Percentiles rank a stretch among this genome's conserved stretches.
These are phyloP conservation scores for Drosophila suzukii DNA, from an alignment of 1,140 invertebrate genomes.

Conservation along the genomic window DNA sequence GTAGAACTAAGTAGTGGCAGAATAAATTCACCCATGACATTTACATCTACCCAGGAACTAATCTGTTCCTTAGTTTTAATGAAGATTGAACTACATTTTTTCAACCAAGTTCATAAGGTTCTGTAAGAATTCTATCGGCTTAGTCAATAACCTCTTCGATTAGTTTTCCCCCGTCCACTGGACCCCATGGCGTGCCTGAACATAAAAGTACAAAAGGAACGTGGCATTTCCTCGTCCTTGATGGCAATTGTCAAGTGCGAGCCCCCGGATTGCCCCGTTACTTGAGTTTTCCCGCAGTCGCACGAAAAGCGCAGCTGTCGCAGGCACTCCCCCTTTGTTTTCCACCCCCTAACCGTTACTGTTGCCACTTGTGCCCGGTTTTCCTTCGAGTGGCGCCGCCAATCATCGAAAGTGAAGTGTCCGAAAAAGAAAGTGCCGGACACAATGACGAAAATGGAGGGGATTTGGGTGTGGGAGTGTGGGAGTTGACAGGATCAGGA, in stretches of 20 bases:
- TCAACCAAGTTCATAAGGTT: conserved; percentile 9
- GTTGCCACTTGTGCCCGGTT: conserved; percentile 26
- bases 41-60: too few relatives aligned
- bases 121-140: conserved; percentile 6
- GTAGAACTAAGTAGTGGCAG: too few relatives aligned
- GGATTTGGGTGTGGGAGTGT: not conserved
- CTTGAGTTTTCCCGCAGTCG: conserved; percentile 20
- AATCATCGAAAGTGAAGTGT: conserved; percentile 76
- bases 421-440: conserved; percentile 60
- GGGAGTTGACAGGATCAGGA: not conserved
- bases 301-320: conserved; percentile 74
- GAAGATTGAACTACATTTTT: not conserved
- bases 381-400: conserved; percentile 55
- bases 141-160: conserved; percentile 36
- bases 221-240: conserved; percentile 76
- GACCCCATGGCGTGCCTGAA: conserved; percentile 48
- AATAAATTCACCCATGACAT: too few relatives aligned
- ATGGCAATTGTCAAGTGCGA: conserved; percentile 74
- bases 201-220: conserved; percentile 49
- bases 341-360: not conserved
- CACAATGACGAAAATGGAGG: conserved; percentile 57
- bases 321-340: conserved; percentile 1
- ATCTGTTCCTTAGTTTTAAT: too few relatives aligned
- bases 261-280: conserved; percentile 29
- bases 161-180: conserved; percentile 4